phyloP scores from a whole-genome alignment of 1,140 invertebrate genomes.

The Andrena cerasifolii region DNA sequence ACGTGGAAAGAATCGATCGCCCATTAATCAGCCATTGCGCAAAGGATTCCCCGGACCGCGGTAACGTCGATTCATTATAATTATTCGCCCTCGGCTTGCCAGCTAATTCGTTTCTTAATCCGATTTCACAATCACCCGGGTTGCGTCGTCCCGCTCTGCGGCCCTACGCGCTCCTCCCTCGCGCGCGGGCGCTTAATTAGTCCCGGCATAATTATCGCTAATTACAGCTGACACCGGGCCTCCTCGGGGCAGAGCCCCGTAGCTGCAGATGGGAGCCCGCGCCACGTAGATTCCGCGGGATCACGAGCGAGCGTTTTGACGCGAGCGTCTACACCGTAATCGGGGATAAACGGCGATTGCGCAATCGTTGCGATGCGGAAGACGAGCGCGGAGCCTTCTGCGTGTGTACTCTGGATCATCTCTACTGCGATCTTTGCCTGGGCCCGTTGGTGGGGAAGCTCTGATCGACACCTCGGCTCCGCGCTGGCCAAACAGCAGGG shows the following conservation, averaged over 20 bases:
- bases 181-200: constrained; percentile 44
- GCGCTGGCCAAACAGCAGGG: not conserved
- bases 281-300: not conserved
- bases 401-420: not conserved
- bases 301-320: constrained; percentile 50
- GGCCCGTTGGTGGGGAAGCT: not conserved
- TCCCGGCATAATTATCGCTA: constrained; percentile 52
- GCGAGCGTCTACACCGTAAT: constrained; percentile 53
- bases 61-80: constrained; percentile 25
- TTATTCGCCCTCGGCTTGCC: constrained; percentile 17
- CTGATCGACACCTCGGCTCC: not conserved
- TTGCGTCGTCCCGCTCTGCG: constrained; percentile 2
- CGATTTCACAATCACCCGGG: constrained; percentile 1
- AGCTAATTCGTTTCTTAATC: constrained; percentile 49
- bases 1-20: constrained; percentile 7
- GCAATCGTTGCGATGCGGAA: constrained; percentile 64
- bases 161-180: not conserved
- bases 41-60: not conserved
- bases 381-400: constrained; percentile 19
- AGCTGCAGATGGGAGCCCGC: not conserved
- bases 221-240: constrained; percentile 33
- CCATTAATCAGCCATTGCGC: constrained; percentile 9
- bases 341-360: constrained; percentile 65
- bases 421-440: not conserved
- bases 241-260: not conserved